Conservation (phyloP, 2,797 vertebrate genomes). For the Silurus lanzhouensis region DNA sequence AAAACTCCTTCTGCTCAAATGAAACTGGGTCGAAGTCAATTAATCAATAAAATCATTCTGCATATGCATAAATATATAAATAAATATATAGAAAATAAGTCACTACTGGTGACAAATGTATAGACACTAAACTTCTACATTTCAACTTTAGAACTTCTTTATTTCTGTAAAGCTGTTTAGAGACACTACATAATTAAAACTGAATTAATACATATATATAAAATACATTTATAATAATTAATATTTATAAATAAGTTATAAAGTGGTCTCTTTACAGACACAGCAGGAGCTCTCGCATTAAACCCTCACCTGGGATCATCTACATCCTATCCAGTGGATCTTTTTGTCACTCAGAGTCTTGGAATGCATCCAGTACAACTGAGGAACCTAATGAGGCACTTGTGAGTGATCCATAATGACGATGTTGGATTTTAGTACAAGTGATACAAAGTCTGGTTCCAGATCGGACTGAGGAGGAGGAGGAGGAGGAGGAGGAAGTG, state of each 20-base stretch:
- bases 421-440: conserved; percentile 33
- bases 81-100: too few species aligned
- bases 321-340: conserved; percentile 43
- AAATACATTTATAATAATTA: too few species aligned
- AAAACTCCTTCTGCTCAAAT: too few species aligned
- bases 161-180: too few species aligned
- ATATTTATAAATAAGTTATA: not conserved
- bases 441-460: conserved; percentile 51
- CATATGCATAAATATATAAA: too few species aligned
- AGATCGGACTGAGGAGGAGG: not conserved
- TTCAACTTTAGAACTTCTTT: too few species aligned
- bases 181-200: too few species aligned
- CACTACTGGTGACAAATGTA: too few species aligned
- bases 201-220: too few species aligned
- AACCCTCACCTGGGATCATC: not conserved
- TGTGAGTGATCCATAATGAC: conserved; percentile 13
- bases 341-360: conserved; percentile 37
- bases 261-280: not conserved
- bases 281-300: not conserved
- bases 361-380: conserved; percentile 25
- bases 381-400: conserved; percentile 12
- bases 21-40: conserved; percentile 54
- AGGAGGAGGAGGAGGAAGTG: conserved; percentile 17
- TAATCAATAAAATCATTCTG: too few species aligned
- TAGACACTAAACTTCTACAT: too few species aligned